Base-by-base conservation (phyloP, 2,888 invertebrate genomes). In the Tachina grossa region DNA sequence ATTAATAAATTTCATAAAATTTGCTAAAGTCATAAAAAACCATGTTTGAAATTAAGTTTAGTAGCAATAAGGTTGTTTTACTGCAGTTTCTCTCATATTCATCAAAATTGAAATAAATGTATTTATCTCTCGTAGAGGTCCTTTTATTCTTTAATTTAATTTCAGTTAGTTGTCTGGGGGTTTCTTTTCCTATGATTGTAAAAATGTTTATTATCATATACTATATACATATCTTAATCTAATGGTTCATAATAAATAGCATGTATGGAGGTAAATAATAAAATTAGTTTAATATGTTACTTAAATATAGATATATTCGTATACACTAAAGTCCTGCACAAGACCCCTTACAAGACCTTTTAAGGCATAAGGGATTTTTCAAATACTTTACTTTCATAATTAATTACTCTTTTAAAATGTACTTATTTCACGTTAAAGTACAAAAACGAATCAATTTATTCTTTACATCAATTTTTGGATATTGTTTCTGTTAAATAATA, bases 201-300 rank as follows among this genome's bases (percentile, higher is more conserved):
- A n/a, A 31, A 51, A 39, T 31, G 11, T 16, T 59, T 57, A 31
- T 59, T 57, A 31, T 9, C 51, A 16, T 49, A 31, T 1, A 31
- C 31, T 31, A 31, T 6, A 61, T 41, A 31, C 31, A 61, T 41
- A 22, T 49, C 45, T 57, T 49, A n/a, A 39, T 41, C 39, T 69
- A 55, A 76, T 75, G 55, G 22, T 14, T 41, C 22, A 41, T 69
- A 63, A 47, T 3, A 66, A 31, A 31, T 31, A 31, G 41, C 14
- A 47, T 11, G 43, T 61, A 16, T 10, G 16, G 41, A 16, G 5
- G 43, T 43, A 43, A n/a, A 16, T 22, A 53, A 63, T 75, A 69
- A 61, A 55, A 76, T 76, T 76, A 76, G 16, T 55, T 78, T 61
- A 16, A 51, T 39, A 72, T 72, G 31, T 39, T 45, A 16, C 57